Percentiles rank a stretch among this genome's conserved stretches.
phyloP scores from a whole-genome alignment of 92 coral and sea anemone species.

The Zoanthus solanderi region DNA sequence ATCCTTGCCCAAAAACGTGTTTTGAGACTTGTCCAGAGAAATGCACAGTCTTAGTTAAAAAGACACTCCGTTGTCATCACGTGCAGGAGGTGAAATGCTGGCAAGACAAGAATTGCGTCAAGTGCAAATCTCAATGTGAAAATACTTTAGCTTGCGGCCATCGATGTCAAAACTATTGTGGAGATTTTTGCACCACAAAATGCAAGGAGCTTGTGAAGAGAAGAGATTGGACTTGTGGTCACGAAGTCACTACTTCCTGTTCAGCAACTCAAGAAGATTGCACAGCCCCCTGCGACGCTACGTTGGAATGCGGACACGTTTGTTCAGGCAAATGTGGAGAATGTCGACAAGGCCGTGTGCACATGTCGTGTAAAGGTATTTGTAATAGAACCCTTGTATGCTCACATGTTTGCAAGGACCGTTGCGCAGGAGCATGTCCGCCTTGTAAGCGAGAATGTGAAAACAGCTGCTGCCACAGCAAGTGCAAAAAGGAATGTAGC shows the following conservation, averaged over 20 bases:
- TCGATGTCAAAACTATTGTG: conserved; percentile 78
- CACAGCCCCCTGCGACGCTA: conserved; percentile 64
- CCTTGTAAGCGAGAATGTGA: conserved; percentile 74
- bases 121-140: conserved; percentile 73
- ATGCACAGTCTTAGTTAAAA: conserved; percentile 62
- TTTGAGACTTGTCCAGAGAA: conserved; percentile 60
- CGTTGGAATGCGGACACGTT: conserved; percentile 75
- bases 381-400: conserved; percentile 82
- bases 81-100: conserved; percentile 59
- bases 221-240: conserved; percentile 88
- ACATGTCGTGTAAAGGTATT: conserved; percentile 61
- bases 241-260: conserved; percentile 79
- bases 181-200: conserved; percentile 66
- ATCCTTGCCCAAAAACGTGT: conserved; percentile 74
- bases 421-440: conserved; percentile 77
- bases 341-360: conserved; percentile 91
- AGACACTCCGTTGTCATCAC: conserved; percentile 72
- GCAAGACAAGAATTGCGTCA: background rate
- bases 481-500: conserved; percentile 65
- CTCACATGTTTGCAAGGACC: conserved; percentile 73
- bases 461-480: conserved; percentile 73
- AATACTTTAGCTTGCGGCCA: conserved; percentile 77
- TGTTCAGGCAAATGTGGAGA: conserved; percentile 88
- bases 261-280: conserved; percentile 82
- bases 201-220: conserved; percentile 82